A percentile compares a stretch with the other conserved stretches of the same genome.
phyloP scores from a whole-genome alignment of 2,797 vertebrate species.

The Valencia hispanica region DNA sequence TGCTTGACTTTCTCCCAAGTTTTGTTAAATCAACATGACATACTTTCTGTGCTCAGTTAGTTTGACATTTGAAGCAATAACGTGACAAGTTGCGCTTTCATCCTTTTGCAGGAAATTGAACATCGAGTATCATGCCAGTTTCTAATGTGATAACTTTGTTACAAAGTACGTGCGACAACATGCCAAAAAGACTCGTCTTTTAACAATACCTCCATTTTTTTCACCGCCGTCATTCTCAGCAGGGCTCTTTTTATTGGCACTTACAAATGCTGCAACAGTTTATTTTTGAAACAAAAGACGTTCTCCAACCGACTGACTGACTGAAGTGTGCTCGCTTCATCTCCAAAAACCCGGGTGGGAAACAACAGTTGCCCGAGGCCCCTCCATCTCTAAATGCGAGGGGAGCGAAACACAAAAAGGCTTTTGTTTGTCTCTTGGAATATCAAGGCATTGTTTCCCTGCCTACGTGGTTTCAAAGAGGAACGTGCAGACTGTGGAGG shows the following conservation, averaged over 20 bases:
- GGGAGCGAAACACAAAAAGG: conserved; percentile 38
- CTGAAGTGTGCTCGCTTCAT: conserved; percentile 60
- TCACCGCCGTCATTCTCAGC: conserved; percentile 52
- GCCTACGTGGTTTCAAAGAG: conserved; percentile 52
- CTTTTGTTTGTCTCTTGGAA: conserved; percentile 63
- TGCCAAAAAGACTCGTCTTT: conserved; percentile 49
- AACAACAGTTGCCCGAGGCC: conserved; percentile 51
- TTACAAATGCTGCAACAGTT: conserved; percentile 37
- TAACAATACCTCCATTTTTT: conserved; percentile 48
- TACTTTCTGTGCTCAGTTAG: neutral
- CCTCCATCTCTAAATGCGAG: conserved; percentile 40
- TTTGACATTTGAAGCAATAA: neutral
- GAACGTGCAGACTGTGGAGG: conserved; percentile 44
- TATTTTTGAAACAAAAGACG: conserved; percentile 74
- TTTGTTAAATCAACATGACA: neutral
- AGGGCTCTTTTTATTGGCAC: conserved; percentile 57
- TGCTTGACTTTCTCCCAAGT: neutral
- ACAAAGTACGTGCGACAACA: conserved; percentile 33
- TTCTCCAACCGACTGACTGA: conserved; percentile 62
- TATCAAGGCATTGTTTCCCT: conserved; percentile 55
- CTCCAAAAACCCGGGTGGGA: conserved; percentile 40
- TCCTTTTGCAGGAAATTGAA: neutral
- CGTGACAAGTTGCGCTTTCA: conserved; percentile 1
- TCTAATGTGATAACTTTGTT: conserved; percentile 33
- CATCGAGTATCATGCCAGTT: conserved; percentile 4